These are phyloP conservation scores for Stichopus horrens DNA, from an alignment of 53 echinoderm and acorn worm genomes.

Conservation along the genomic window DNA sequence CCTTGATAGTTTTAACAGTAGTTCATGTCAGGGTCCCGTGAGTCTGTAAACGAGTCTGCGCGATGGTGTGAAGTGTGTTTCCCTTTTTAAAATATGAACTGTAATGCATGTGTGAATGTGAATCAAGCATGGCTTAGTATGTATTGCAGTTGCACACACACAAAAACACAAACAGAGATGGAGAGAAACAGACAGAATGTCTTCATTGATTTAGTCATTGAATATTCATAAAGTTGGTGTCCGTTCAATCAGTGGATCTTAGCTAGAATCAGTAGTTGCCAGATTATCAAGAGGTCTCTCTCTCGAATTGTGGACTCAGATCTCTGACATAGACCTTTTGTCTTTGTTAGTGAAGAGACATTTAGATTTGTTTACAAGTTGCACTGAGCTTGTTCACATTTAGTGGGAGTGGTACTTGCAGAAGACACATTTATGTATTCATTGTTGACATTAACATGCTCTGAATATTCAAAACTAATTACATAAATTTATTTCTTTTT, in stretches of 20 bases:
- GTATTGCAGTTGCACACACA: neutral
- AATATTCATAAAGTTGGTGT: neutral
- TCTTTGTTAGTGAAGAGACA: neutral
- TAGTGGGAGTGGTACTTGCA: neutral
- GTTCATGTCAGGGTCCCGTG: too few relatives aligned
- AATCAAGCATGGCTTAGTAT: neutral
- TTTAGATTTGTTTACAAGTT: neutral
- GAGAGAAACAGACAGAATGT: too few relatives aligned
- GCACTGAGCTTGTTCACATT: neutral
- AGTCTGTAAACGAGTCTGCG: too few relatives aligned
- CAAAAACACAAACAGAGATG: neutral
- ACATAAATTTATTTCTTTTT: neutral
- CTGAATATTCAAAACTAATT: constrained; percentile 3
- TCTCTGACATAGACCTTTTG: neutral
- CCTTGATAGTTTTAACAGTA: too few relatives aligned
- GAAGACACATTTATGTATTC: neutral
- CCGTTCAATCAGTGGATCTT: neutral
- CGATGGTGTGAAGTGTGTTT: too few relatives aligned
- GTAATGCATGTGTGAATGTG: neutral
- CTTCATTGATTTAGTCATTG: neutral
- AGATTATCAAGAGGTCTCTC: neutral
- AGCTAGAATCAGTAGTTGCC: neutral
- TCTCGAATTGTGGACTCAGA: too few relatives aligned
- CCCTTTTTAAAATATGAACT: neutral
- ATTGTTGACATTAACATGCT: neutral